phyloP scores from a whole-genome alignment of 1,140 invertebrate genomes.

The Triops longicaudatus region DNA sequence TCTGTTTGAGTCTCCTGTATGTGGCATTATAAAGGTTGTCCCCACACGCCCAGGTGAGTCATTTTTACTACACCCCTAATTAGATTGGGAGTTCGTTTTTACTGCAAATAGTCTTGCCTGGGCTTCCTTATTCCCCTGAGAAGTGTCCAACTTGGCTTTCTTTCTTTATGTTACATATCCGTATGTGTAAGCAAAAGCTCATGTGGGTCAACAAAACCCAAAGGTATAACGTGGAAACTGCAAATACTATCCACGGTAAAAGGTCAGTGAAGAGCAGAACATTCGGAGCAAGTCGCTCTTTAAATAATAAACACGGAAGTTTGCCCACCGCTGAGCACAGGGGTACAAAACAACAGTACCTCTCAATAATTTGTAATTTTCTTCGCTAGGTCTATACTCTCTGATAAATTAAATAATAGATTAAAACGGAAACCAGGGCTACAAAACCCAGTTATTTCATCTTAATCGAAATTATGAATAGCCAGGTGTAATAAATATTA shows the following conservation, averaged over 20 bases:
- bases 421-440: too few species aligned
- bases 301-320: constrained; percentile 4
- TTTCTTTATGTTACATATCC: neutral
- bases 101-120: neutral
- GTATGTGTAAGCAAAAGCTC: neutral
- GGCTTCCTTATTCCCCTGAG: neutral
- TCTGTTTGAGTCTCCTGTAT: too few species aligned
- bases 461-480: too few species aligned
- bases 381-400: too few species aligned
- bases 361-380: too few species aligned
- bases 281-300: neutral
- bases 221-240: neutral
- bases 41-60: neutral
- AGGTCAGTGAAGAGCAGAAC: neutral
- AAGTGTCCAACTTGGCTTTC: neutral
- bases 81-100: neutral
- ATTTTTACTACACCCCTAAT: too few species aligned
- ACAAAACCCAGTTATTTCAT: too few species aligned
- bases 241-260: neutral
- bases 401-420: too few species aligned
- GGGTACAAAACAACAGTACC: too few species aligned
- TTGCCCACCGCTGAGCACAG: neutral
- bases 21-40: neutral
- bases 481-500: too few species aligned
- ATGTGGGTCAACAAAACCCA: constrained; percentile 3